Evolutionary conservation across 1,140 invertebrate species (phyloP), one percentile per base, ranked within the genome.

Genomic region (Euura lappo): DNA sequence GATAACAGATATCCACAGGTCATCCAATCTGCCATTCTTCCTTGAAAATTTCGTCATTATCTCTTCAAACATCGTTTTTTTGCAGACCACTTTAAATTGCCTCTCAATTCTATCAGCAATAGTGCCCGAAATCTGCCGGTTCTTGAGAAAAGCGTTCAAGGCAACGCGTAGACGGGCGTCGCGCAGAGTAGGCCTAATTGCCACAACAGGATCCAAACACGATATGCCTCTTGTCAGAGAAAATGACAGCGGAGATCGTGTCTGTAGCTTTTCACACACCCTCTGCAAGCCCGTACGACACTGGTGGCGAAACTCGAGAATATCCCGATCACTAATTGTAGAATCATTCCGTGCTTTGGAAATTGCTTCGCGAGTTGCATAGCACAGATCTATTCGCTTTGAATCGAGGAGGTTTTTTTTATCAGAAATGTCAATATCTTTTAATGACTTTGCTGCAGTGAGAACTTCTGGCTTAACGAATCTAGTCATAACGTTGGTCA

Each of bases 401-500:
- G 72, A 45, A 64, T 70, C 47, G 28, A 74, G 46, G 65, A 74
- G 60, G 67, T 74, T 69, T 45, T 66, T 66, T 60, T 74, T 74
- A 28, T 44, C 43, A 44, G 47, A 64, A 65, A 71, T 3, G 44
- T 71, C 71, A 45, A 71, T 71, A 11, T 44, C 44, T 28, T 71
- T 11, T 3, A 77, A n/a, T n/a, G n/a, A 28, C 7, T 28, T 10
- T 68, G 66, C 71, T 64, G 67, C 68, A 4, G 69, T 28, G 0
- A 76, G 10, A 51, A 71, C 43, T 45, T 73, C 65, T 68, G 67
- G 60, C 45, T 74, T 76, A 8, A 78, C 46, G 44, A 74, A 70
- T 45, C 71, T 71, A 7, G 6, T 65, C 77, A 75, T 74, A 8
- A 74, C 68, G 42, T 44, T 72, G 45, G 71, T 60, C 6, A 45